Evolutionary conservation across 2,888 invertebrate species (phyloP).

Genomic region (Xanthia icteritia): DNA sequence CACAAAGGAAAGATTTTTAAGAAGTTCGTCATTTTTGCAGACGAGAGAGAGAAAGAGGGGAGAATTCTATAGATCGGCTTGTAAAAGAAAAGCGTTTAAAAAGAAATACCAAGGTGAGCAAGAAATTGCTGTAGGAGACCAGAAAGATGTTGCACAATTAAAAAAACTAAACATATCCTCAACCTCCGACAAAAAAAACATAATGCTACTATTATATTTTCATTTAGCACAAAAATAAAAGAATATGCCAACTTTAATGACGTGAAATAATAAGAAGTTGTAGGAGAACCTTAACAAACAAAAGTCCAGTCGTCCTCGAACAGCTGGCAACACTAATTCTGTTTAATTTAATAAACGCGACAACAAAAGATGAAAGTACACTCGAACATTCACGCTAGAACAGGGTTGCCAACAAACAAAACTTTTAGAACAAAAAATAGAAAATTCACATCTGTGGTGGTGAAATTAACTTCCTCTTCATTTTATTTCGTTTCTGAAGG

Average conservation of each 20-base stretch:
- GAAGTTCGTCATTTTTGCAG: too few relatives aligned
- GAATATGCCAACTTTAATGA: not conserved
- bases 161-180: not conserved
- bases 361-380: constrained; percentile 56
- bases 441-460: not conserved
- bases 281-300: constrained; percentile 27
- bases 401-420: constrained; percentile 52
- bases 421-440: not conserved
- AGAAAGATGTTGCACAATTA: not conserved
- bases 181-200: not conserved
- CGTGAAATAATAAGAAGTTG: constrained; percentile 28
- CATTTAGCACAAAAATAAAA: not conserved
- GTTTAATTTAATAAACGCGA: constrained; percentile 62
- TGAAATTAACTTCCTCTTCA: not conserved
- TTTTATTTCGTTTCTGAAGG: not conserved
- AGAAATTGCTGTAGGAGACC: not conserved
- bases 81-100: not conserved
- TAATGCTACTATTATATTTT: not conserved
- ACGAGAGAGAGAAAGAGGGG: not conserved
- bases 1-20: not conserved
- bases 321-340: constrained; percentile 61
- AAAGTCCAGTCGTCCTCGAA: constrained; percentile 25
- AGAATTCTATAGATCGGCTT: not conserved
- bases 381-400: constrained; percentile 32
- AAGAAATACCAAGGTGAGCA: not conserved